Percentiles rank a stretch among this genome's conserved stretches.
These are phyloP conservation scores for Lasaia peninsularis DNA, from an alignment of 1,140 invertebrate genomes.

Conservation along the genomic window DNA sequence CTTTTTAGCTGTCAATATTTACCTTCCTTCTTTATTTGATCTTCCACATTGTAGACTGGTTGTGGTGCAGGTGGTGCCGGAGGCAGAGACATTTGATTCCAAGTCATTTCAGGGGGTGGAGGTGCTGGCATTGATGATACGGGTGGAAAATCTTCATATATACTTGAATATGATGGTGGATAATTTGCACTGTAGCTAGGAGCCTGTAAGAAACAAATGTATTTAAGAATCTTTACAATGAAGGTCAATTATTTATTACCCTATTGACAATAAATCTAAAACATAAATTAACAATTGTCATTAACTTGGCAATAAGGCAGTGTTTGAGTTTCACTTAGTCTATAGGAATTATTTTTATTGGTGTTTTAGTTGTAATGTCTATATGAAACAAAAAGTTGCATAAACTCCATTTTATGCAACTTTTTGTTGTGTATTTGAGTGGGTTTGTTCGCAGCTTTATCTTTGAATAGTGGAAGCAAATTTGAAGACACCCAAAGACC, in stretches of 20 bases:
- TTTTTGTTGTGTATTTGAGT: no score
- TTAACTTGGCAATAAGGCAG: no score
- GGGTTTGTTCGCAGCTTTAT: no score
- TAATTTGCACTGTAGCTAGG: constrained; percentile 35
- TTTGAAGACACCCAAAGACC: no score
- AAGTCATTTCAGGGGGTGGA: constrained; percentile 44
- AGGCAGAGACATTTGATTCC: constrained; percentile 64
- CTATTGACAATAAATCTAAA: no score
- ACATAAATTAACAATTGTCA: no score
- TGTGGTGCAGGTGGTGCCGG: constrained; percentile 43
- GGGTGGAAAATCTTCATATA: constrained; percentile 61
- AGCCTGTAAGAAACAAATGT: constrained; percentile 21
- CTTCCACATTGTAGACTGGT: constrained; percentile 50
- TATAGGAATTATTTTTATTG: no score
- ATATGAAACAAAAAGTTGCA: no score
- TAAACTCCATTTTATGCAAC: no score
- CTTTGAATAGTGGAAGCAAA: no score
- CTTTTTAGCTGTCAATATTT: constrained; percentile 10
- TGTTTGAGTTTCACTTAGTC: no score
- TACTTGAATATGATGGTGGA: constrained; percentile 46
- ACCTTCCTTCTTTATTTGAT: constrained; percentile 71
- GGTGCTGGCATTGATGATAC: constrained; percentile 26
- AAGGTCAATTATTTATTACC: neutral
- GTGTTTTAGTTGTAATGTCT: no score
- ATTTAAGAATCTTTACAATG: neutral